These are phyloP conservation scores for Ctenochaetus hawaiiensis DNA, from an alignment of 2,797 vertebrate species.

Conservation along the genomic window DNA sequence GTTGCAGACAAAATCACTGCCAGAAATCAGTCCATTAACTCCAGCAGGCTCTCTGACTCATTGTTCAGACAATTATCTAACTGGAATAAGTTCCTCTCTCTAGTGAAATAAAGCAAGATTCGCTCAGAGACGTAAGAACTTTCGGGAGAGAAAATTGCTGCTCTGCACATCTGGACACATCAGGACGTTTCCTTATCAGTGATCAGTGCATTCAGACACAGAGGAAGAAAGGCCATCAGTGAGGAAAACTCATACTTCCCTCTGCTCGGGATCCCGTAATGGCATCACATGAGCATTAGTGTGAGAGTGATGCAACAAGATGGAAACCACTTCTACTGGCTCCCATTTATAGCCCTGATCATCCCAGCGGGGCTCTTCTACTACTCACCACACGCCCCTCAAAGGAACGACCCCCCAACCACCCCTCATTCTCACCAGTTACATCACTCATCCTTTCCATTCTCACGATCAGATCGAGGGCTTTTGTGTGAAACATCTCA, in stretches of 20 bases:
- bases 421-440: conserved; percentile 53
- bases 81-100: conserved; percentile 40
- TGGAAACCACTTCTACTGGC: conserved; percentile 65
- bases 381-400: conserved; percentile 33
- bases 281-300: conserved; percentile 37
- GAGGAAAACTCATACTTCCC: neutral
- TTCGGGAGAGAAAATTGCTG: conserved; percentile 30
- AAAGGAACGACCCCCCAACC: neutral
- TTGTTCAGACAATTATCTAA: conserved; percentile 43
- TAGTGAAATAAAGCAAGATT: conserved; percentile 29
- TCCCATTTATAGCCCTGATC: conserved; percentile 35
- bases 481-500: conserved; percentile 16
- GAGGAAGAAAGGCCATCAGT: conserved; percentile 1
- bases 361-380: conserved; percentile 33
- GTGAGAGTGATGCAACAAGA: conserved; percentile 80
- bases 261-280: conserved; percentile 22
- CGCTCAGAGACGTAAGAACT: conserved; percentile 29
- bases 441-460: conserved; percentile 60
- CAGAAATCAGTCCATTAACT: conserved; percentile 42
- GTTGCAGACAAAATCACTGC: conserved; percentile 37
- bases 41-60: conserved; percentile 40
- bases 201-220: conserved; percentile 19
- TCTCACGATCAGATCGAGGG: conserved; percentile 62
- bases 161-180: neutral
- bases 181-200: conserved; percentile 3